Conservation (phyloP, 2,888 invertebrate genomes). For the Heliconius sara region DNA sequence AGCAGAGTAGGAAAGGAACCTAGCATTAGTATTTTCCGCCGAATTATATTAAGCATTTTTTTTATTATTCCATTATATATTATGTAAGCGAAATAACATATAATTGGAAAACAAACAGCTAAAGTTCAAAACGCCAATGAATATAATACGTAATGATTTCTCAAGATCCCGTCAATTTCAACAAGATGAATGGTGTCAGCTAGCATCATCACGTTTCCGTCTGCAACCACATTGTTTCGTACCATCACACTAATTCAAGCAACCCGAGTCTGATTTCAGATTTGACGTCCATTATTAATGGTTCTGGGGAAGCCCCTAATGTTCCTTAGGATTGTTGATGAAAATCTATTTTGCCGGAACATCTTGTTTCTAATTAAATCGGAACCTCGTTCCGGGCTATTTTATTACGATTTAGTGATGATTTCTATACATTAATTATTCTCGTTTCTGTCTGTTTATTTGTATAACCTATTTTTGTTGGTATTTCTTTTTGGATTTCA, state of each 20-base stretch:
- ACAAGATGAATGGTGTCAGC: slow-evolving; percentile 44
- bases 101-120: neutral
- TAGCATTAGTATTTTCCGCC: too few relatives aligned
- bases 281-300: slow-evolving; percentile 72
- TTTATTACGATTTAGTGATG: slow-evolving; percentile 36
- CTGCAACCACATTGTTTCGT: slow-evolving; percentile 62
- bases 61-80: neutral
- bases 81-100: neutral
- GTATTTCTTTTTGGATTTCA: neutral
- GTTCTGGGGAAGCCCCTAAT: slow-evolving; percentile 53
- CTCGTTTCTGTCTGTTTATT: neutral
- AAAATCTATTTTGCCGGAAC: slow-evolving; percentile 50
- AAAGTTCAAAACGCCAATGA: neutral
- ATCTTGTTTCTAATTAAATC: slow-evolving; percentile 54
- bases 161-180: slow-evolving; percentile 24
- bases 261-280: slow-evolving; percentile 60
- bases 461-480: neutral
- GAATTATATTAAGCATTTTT: neutral
- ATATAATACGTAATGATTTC: slow-evolving; percentile 17
- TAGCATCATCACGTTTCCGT: slow-evolving; percentile 59
- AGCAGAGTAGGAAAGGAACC: too few relatives aligned
- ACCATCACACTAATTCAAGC: slow-evolving; percentile 60
- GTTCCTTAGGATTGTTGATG: slow-evolving; percentile 51
- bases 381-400: slow-evolving; percentile 39
- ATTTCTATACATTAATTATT: slow-evolving; percentile 17